Evolutionary conservation across 1,140 invertebrate species (phyloP).

Genomic region (Cotesia glomerata): DNA sequence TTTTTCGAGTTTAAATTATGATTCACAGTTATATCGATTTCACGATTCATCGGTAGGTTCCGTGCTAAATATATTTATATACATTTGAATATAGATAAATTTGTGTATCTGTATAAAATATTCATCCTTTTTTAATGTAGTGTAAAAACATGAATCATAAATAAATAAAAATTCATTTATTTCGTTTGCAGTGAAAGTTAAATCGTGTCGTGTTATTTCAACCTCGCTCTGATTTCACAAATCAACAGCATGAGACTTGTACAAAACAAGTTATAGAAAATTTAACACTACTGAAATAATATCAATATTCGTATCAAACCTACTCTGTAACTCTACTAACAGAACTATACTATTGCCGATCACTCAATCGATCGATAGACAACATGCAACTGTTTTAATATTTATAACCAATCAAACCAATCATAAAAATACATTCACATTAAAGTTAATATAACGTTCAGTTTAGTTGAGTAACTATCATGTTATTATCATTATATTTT

Average conservation of each 20-base stretch:
- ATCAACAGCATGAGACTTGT: neutral
- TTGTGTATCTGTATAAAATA: neutral
- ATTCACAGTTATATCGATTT: constrained; percentile 42
- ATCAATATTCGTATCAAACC: too few species aligned
- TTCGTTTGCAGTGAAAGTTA: constrained; percentile 14
- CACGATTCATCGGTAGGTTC: constrained; percentile 26
- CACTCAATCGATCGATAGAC: too few species aligned
- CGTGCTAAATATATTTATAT: neutral
- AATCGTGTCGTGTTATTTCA: constrained; percentile 1
- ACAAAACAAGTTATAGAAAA: neutral
- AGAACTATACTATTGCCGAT: too few species aligned
- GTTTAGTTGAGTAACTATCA: too few species aligned
- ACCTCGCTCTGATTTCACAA: constrained; percentile 10
- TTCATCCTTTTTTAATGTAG: constrained; percentile 14
- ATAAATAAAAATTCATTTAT: constrained; percentile 12
- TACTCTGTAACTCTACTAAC: too few species aligned
- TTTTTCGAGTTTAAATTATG: constrained; percentile 37
- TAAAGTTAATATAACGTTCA: too few species aligned
- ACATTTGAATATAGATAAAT: constrained; percentile 8
- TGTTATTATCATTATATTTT: neutral
- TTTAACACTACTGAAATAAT: too few species aligned
- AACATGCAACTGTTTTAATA: too few species aligned
- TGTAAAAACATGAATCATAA: constrained; percentile 7
- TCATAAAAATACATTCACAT: too few species aligned
- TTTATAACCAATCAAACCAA: too few species aligned